Percentiles rank a stretch among this genome's conserved stretches.
phyloP scores from a whole-genome alignment of 2,888 invertebrate species.

The Strigamia transsilvanica region DNA sequence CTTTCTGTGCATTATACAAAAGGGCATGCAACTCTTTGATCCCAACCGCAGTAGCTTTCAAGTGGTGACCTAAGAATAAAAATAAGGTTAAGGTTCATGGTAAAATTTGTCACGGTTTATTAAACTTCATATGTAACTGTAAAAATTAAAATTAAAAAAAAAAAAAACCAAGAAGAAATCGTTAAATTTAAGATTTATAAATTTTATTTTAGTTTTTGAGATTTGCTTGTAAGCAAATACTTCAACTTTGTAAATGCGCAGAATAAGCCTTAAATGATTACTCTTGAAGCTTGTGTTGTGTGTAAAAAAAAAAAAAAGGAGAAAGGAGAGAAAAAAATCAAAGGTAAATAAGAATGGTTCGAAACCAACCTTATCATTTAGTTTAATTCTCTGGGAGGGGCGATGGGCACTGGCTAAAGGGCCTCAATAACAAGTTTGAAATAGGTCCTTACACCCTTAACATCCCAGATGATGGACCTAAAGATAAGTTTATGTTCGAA shows the following conservation, averaged over 20 bases:
- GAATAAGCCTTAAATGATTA: not conserved
- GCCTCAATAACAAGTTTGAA: conserved; percentile 39
- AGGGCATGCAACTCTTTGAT: conserved; percentile 4
- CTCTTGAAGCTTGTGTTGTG: not conserved
- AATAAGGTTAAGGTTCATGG: conserved; percentile 42
- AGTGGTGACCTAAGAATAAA: conserved; percentile 36
- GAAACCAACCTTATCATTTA: conserved; percentile 39
- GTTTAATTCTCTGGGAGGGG: conserved; percentile 22
- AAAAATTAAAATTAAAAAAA: conserved; percentile 6
- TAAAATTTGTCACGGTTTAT: conserved; percentile 36
- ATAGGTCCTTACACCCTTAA: conserved; percentile 36
- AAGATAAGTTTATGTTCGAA: conserved; percentile 30
- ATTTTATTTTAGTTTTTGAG: too few species aligned
- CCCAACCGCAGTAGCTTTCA: conserved; percentile 34
- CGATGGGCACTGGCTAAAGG: conserved; percentile 37
- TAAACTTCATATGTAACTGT: conserved; percentile 32
- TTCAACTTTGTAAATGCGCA: not conserved
- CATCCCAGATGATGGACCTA: conserved; percentile 38
- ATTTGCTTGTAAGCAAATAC: too few species aligned
- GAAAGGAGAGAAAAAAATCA: not conserved
- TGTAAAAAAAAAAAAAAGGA: not conserved
- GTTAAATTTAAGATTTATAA: too few species aligned
- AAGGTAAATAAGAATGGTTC: not conserved
- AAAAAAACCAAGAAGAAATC: not conserved
- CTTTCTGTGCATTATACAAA: conserved; percentile 32